A percentile compares a stretch with the other conserved stretches of the same genome.
Evolutionary conservation across 2,113 vertebrate genomes (phyloP).

Genomic region (Erythrocercus mccallii): DNA sequence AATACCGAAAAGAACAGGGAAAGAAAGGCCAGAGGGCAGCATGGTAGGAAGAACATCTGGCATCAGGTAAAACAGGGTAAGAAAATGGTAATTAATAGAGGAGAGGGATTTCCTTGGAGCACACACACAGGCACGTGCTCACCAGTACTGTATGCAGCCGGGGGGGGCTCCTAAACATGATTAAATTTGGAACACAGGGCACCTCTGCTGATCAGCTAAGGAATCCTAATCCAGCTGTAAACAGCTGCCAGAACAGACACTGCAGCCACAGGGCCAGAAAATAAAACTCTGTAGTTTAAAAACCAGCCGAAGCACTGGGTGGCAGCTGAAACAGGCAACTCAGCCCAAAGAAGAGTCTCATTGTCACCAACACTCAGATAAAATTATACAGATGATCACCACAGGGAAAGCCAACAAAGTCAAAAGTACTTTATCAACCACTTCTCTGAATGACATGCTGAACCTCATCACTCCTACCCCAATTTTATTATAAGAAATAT

Average conservation of each 20-base stretch:
- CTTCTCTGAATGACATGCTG: neutral
- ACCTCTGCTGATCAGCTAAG: neutral
- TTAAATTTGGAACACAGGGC: neutral
- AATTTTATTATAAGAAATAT: neutral
- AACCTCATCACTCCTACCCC: neutral
- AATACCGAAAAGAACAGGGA: neutral
- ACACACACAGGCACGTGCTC: fast-evolving
- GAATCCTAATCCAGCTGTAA: neutral
- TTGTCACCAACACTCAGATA: neutral
- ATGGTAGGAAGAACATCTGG: neutral
- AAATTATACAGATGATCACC: neutral
- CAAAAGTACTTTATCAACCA: neutral
- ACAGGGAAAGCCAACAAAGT: neutral
- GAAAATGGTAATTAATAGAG: neutral
- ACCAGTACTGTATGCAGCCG: fast-evolving
- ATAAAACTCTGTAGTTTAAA: neutral
- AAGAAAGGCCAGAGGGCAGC: neutral
- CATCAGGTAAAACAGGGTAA: neutral
- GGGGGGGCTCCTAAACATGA: neutral
- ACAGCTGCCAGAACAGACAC: neutral
- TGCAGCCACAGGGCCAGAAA: neutral
- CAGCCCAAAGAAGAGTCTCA: neutral
- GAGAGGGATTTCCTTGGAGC: neutral
- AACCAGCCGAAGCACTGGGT: neutral
- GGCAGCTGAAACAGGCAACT: neutral